Evolutionary conservation across 2,888 invertebrate species (phyloP).

Genomic region (Megamerina dolium): DNA sequence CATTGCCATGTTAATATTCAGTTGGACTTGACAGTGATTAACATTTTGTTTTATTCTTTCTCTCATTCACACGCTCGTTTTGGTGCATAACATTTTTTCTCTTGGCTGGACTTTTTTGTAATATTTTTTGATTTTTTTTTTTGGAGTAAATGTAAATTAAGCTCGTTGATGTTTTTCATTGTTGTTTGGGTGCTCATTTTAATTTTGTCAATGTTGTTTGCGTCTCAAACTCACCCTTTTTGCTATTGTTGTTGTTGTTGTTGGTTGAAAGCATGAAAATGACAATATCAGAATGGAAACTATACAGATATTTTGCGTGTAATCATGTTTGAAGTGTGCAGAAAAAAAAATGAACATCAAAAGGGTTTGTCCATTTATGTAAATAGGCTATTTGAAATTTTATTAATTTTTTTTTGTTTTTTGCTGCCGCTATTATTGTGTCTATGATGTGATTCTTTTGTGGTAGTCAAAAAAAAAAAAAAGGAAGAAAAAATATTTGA

Average conservation of each 20-base stretch:
- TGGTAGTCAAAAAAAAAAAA: too few species aligned
- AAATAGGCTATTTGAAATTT: slow-evolving; percentile 16
- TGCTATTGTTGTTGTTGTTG: too few species aligned
- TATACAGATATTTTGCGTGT: neutral
- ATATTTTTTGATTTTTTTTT: neutral
- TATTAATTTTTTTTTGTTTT: slow-evolving; percentile 5
- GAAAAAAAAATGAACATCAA: slow-evolving; percentile 14
- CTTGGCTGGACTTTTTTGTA: neutral
- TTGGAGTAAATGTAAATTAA: slow-evolving; percentile 40
- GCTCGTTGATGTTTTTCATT: slow-evolving; percentile 18
- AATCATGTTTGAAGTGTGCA: neutral
- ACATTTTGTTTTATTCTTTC: slow-evolving; percentile 15
- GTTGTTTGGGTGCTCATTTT: slow-evolving; percentile 34
- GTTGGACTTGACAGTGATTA: slow-evolving; percentile 16
- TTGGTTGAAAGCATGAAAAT: slow-evolving; percentile 36
- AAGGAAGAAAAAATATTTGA: too few species aligned
- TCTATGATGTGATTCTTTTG: neutral
- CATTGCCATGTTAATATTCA: too few species aligned
- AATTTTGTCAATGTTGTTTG: slow-evolving; percentile 42
- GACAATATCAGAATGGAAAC: slow-evolving; percentile 33
- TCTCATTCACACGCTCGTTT: neutral
- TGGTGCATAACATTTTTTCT: neutral
- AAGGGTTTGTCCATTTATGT: slow-evolving; percentile 17
- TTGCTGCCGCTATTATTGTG: neutral
- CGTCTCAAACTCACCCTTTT: too few species aligned